Evolutionary conservation across 2,113 vertebrate species (phyloP), one percentile per base, ranked within the genome.

Genomic region (Ammodytes dubius): DNA sequence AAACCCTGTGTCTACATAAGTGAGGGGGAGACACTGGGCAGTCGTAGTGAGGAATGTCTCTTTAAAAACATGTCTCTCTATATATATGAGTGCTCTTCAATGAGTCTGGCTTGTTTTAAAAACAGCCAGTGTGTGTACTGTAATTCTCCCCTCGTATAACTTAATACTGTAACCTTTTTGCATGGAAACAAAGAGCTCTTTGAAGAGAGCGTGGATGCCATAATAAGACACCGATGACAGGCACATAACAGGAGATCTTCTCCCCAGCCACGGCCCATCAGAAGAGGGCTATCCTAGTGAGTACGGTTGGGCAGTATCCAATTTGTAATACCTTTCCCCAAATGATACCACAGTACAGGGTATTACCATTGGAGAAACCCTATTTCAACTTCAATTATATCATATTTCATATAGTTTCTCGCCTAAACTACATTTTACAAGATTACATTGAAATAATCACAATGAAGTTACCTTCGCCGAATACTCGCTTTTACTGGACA

Each of bases 211-310:
- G 79, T 61, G 40, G 64, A 93, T 84, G 63, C 53, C 80, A 54
- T 95, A 95, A 96, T 94, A 93, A 94, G 83, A 92, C 82, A 37
- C 85, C 60, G 93, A 88, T 95, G 95, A 96, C 94, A 96, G 86
- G 85, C 58, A 77, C 90, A 83, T 93, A 27, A 87, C 91, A 77
- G 60, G 84, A 87, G 91, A 87, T 90, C 88, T 60, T 81, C 86
- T 77, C 81, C 76, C 57, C 80, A 73, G 50, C 43, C 53, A 80
- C 81, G 68, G 74, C 74, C 59, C 61, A 71, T 77, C 78, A 64
- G 53, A 79, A 64, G 53, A 79, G 12, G 5, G 10, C 53, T 53
- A 19, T 74, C 45, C 35, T 58, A 57, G 37, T 57, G 58, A 81
- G 52, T 42, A 53, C 27, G 27, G 27, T 27, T 27, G 27, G 27